Evolutionary conservation across 2,797 vertebrate genomes (phyloP).

Genomic region (Dallia pectoralis): DNA sequence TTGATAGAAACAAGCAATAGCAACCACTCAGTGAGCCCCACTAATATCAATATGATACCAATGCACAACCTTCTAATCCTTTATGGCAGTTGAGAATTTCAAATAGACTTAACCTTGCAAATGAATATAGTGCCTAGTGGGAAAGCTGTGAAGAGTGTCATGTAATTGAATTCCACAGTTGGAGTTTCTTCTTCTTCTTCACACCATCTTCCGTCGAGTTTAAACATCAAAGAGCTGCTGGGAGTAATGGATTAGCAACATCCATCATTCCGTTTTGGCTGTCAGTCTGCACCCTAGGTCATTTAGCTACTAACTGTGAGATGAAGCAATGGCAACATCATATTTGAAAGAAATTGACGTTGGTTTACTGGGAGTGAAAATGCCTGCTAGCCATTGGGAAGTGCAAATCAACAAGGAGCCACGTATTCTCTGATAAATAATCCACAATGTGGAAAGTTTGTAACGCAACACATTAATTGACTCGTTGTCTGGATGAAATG

Average conservation of each 20-base stretch:
- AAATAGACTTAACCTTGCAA: constrained; percentile 51
- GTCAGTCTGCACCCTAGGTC: constrained; percentile 59
- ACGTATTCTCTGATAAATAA: too few relatives aligned
- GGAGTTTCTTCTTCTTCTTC: background rate
- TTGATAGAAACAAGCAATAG: constrained; percentile 48
- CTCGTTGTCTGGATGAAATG: too few relatives aligned
- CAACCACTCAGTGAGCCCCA: constrained; percentile 34
- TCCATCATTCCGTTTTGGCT: constrained; percentile 62
- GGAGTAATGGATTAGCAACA: constrained; percentile 74
- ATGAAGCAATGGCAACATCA: background rate
- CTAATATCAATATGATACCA: constrained; percentile 10
- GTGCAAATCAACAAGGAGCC: background rate
- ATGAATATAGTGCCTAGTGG: constrained; percentile 51
- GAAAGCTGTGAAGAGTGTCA: constrained; percentile 46
- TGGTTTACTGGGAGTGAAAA: constrained; percentile 7
- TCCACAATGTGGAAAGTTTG: too few relatives aligned
- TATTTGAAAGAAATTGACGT: constrained; percentile 14
- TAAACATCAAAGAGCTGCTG: constrained; percentile 65
- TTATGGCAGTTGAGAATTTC: constrained; percentile 38
- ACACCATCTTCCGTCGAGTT: constrained; percentile 1
- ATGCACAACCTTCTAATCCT: constrained; percentile 26
- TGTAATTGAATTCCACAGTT: constrained; percentile 72
- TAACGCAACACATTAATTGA: too few relatives aligned
- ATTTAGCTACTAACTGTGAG: constrained; percentile 27
- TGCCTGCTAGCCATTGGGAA: background rate